A percentile compares a stretch with the other conserved stretches of the same genome.
These are phyloP conservation scores for Salvelinus alpinus DNA, from an alignment of 2,113 vertebrate species.

Conservation along the genomic window DNA sequence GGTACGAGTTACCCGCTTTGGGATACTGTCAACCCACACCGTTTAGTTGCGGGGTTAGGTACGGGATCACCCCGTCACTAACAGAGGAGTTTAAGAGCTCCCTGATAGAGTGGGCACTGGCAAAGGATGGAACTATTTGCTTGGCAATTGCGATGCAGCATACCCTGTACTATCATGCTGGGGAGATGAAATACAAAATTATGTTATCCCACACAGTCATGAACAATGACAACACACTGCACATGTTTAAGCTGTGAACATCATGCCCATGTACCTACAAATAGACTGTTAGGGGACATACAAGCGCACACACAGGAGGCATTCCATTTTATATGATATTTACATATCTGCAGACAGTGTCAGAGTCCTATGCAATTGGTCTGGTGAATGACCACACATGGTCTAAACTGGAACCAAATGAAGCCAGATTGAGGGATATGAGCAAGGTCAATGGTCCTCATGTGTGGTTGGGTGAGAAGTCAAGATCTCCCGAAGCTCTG, in stretches of 20 bases:
- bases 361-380: not conserved
- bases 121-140: not conserved
- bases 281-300: no score
- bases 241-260: not conserved
- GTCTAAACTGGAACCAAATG: not conserved
- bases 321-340: not conserved
- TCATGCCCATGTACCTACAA: not conserved
- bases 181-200: constrained; percentile 2
- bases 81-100: not conserved
- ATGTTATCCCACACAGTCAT: constrained; percentile 4
- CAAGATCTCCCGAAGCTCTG: not conserved
- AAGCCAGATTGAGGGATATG: not conserved
- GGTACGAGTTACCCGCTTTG: not conserved
- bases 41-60: not conserved
- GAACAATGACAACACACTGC: not conserved
- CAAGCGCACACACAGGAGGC: not conserved
- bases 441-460: not conserved
- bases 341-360: not conserved
- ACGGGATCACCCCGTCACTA: not conserved
- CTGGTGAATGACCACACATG: not conserved
- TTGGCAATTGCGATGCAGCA: not conserved
- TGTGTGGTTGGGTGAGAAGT: not conserved
- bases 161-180: constrained; percentile 1
- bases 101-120: not conserved
- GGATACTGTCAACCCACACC: not conserved